A percentile compares a stretch with the other conserved stretches of the same genome.
Conservation (phyloP, 2,113 vertebrate genomes). For the Lichenostomus cassidix region DNA sequence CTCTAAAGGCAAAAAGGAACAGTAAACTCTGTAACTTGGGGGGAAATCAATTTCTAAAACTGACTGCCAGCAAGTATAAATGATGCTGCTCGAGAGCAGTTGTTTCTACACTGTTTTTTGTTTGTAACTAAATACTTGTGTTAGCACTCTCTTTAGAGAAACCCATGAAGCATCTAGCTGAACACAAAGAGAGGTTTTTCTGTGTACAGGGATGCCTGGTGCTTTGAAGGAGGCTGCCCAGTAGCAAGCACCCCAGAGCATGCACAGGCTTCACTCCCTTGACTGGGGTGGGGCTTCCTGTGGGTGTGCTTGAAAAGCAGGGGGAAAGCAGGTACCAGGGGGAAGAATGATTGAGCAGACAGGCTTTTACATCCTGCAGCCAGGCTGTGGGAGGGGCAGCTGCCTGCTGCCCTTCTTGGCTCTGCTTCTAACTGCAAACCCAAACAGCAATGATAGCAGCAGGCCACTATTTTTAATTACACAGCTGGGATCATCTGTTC, state of each 20-base stretch:
- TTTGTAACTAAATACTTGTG: background rate
- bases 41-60: background rate
- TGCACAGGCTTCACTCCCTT: background rate
- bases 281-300: background rate
- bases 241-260: background rate
- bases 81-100: background rate
- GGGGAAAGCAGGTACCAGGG: background rate
- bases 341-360: background rate
- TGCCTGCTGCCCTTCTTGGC: background rate
- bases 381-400: background rate
- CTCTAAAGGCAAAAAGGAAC: background rate
- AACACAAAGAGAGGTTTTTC: background rate
- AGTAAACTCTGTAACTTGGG: background rate
- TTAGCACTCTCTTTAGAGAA: background rate
- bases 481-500: slow-evolving; percentile 8
- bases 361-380: background rate
- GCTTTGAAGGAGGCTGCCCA: background rate
- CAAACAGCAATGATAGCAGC: background rate
- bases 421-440: background rate
- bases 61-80: background rate
- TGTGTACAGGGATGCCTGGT: background rate
- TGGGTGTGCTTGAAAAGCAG: background rate
- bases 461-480: slow-evolving; percentile 49
- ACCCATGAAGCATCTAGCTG: background rate
- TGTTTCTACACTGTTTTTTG: background rate